Conservation (phyloP, 2,888 invertebrate genomes). For the Unio pictorum region DNA sequence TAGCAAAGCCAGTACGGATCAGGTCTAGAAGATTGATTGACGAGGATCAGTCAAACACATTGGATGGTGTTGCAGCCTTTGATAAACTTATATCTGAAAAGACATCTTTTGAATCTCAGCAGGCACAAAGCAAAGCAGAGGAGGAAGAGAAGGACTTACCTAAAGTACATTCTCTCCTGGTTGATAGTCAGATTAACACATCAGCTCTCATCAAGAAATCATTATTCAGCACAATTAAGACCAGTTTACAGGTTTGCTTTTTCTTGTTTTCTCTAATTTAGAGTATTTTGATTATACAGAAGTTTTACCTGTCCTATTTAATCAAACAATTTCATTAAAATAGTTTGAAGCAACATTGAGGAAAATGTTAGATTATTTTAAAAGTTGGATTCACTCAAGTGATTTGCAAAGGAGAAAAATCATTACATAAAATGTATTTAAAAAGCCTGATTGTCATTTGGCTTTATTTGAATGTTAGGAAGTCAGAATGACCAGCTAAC, state of each 20-base stretch:
- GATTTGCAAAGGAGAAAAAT: no score
- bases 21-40: slow-evolving; percentile 41
- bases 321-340: no score
- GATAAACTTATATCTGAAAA: neutral
- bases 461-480: no score
- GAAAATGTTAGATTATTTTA: no score
- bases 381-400: no score
- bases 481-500: no score
- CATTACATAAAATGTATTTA: no score
- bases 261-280: neutral
- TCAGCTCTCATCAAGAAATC: neutral
- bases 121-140: neutral
- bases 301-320: no score
- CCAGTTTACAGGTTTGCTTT: slow-evolving; percentile 1
- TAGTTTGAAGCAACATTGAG: no score
- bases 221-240: neutral
- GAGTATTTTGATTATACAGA: no score
- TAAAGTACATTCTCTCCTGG: slow-evolving; percentile 8
- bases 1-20: slow-evolving; percentile 32
- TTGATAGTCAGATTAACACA: slow-evolving; percentile 10
- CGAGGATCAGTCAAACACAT: slow-evolving; percentile 43
- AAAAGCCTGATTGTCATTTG: no score
- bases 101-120: neutral
- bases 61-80: slow-evolving; percentile 11
- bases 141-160: neutral